Evolutionary conservation across 2,888 invertebrate genomes (phyloP).

Genomic region (Agrotis puta): DNA sequence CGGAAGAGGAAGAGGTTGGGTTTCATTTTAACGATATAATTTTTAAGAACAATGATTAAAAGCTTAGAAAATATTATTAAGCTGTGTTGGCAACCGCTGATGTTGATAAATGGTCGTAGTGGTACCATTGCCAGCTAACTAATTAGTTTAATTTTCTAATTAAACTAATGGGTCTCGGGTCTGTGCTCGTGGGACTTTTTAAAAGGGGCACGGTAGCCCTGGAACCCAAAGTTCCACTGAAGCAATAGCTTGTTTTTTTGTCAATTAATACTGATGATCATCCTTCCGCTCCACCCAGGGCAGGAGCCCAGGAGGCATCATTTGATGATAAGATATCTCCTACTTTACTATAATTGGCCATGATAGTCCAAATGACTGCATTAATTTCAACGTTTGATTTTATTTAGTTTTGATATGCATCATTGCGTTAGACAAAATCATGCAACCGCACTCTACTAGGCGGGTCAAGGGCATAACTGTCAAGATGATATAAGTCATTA

Average conservation of each 20-base stretch:
- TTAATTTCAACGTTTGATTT: constrained; percentile 10
- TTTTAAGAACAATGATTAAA: constrained; percentile 38
- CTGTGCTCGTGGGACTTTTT: too few relatives aligned
- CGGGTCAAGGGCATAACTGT: constrained; percentile 56
- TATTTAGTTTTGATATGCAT: constrained; percentile 7
- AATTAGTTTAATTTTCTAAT: background rate
- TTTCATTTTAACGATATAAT: constrained; percentile 48
- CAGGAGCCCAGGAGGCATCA: too few relatives aligned
- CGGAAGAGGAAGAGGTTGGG: constrained; percentile 60
- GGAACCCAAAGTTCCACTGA: too few relatives aligned
- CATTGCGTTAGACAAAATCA: constrained; percentile 34
- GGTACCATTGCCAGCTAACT: background rate
- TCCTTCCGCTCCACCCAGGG: too few relatives aligned
- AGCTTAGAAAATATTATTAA: constrained; percentile 6
- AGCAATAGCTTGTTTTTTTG: too few relatives aligned
- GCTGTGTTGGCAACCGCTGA: background rate
- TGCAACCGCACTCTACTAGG: constrained; percentile 40
- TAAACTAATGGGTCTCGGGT: too few relatives aligned
- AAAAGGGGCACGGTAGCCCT: too few relatives aligned
- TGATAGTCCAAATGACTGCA: background rate
- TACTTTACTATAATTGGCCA: background rate
- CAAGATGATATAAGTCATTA: constrained; percentile 46
- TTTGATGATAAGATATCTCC: background rate
- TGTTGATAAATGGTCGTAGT: background rate
- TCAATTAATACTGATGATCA: too few relatives aligned